phyloP scores from a whole-genome alignment of 2,797 vertebrate species.

The Schizopygopsis pylzovi region DNA sequence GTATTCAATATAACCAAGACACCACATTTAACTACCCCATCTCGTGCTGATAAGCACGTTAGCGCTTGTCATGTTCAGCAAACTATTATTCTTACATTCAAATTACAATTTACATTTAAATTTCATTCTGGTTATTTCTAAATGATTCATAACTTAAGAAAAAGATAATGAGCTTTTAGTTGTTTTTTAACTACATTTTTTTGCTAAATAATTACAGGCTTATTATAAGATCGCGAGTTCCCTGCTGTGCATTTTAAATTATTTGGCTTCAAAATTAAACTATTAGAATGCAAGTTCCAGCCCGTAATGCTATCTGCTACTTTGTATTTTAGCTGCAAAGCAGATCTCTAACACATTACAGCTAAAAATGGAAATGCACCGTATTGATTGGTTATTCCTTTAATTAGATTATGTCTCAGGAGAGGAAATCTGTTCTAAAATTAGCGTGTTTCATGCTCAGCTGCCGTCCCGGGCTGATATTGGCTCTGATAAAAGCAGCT shows the following conservation, averaged over 20 bases:
- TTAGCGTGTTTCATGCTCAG: constrained; percentile 60
- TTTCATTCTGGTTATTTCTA: constrained; percentile 23
- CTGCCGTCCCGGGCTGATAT: constrained; percentile 39
- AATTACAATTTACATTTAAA: constrained; percentile 33
- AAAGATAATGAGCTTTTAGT: constrained; percentile 19
- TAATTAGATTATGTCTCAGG: constrained; percentile 79
- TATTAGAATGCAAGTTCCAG: constrained; percentile 8
- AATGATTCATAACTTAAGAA: constrained; percentile 30
- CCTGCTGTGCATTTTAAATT: constrained; percentile 29
- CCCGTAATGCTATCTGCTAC: not conserved
- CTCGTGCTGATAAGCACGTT: not conserved
- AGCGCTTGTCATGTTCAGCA: constrained; percentile 48
- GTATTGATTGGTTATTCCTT: constrained; percentile 75
- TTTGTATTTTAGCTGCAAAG: constrained; percentile 50
- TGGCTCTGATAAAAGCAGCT: constrained; percentile 75
- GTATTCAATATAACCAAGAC: constrained; percentile 59
- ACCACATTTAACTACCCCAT: constrained; percentile 34
- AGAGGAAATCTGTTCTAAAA: constrained; percentile 76
- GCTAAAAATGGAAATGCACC: constrained; percentile 55
- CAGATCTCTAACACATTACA: constrained; percentile 49
- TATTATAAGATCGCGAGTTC: not conserved
- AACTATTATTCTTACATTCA: constrained; percentile 2
- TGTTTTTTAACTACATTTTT: constrained; percentile 19
- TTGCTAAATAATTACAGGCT: constrained; percentile 31
- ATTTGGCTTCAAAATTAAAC: constrained; percentile 1